Base-by-base conservation (phyloP, 64 coral and sea anemone species). In the Stichodactyla helianthus region DNA sequence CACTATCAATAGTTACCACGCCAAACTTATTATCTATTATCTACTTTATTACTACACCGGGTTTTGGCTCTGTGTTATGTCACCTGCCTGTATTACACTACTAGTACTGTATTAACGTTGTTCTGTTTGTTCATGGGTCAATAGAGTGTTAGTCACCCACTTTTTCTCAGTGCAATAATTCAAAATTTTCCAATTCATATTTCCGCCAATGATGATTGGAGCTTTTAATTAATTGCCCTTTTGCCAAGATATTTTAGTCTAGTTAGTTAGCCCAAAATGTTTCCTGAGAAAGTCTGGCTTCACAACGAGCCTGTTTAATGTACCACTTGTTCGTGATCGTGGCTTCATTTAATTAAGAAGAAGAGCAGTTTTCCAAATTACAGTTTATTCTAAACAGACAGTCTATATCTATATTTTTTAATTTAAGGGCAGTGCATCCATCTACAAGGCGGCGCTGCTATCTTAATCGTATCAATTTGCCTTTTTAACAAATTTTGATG, bases 391-490 rank as follows among this genome's bases (percentile, higher is more conserved):
- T 74, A 74, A 74, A 74, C 68, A 74, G 68, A 74, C 68, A 28
- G 22, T 9, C 68, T 74, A 74, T 44, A 44, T 74, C 68, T 74
- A 35, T 74, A 13, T 23, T 74, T 27, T 23, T 74, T 74, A 74
- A 74, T 23, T 74, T 23, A 31, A n/a, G 62, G 62, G 22, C 23
- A 74, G 68, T 74, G 7, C 68, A 74, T 74, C 68, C 68, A 10
- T 74, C 7, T 4, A 27, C 25, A 11, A 31, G 25, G 68, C 68
- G 68, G 68, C 13, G 25, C 27, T 31, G 68, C 23, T 74, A 74
- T 74, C 68, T 74, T 74, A 74, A 74, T 74, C 68, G 68, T 31
- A 74, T 74, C 68, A 74, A 74, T 35, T 74, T 74, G 68, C 68
- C 27, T 23, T 74, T 74, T 74, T 74, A 27, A 74, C 68, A 13